Evolutionary conservation across 2,888 invertebrate species (phyloP).

Genomic region (Harpagoxenus sublaevis): DNA sequence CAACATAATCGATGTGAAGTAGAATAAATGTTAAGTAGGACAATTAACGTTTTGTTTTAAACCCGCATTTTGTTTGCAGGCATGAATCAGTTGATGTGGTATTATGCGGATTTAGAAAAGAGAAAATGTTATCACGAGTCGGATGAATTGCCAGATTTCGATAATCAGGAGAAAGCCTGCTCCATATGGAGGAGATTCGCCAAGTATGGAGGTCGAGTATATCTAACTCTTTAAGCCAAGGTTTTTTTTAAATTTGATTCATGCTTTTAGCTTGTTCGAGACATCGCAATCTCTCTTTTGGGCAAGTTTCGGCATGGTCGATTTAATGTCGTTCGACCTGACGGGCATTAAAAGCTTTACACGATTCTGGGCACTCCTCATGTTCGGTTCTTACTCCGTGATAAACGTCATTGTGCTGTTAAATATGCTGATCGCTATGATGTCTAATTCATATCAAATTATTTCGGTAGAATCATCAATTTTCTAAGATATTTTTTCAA

Average conservation of each 20-base stretch:
- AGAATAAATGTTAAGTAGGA: background rate
- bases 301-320: slow-evolving; percentile 99
- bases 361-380: slow-evolving; percentile 97
- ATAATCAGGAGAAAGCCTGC: slow-evolving; percentile 93
- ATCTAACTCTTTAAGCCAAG: background rate
- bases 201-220: slow-evolving; percentile 88
- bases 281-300: slow-evolving; percentile 99
- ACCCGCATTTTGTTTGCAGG: slow-evolving; percentile 86
- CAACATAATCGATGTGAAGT: background rate
- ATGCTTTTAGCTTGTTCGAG: slow-evolving; percentile 94
- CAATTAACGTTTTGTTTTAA: background rate
- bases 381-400: slow-evolving; percentile 99
- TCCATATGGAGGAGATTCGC: slow-evolving; percentile 96
- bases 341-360: slow-evolving; percentile 98
- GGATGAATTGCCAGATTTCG: slow-evolving; percentile 93
- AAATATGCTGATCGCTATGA: slow-evolving; percentile 99
- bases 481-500: background rate
- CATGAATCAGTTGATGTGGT: slow-evolving; percentile 96
- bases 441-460: slow-evolving; percentile 99
- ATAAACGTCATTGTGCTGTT: slow-evolving; percentile 98
- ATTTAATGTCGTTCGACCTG: slow-evolving; percentile 97
- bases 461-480: slow-evolving; percentile 91
- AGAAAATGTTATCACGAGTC: slow-evolving; percentile 93
- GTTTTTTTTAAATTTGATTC: background rate
- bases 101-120: slow-evolving; percentile 96